phyloP scores from a whole-genome alignment of 2,888 invertebrate species.

The Malachius bipustulatus region DNA sequence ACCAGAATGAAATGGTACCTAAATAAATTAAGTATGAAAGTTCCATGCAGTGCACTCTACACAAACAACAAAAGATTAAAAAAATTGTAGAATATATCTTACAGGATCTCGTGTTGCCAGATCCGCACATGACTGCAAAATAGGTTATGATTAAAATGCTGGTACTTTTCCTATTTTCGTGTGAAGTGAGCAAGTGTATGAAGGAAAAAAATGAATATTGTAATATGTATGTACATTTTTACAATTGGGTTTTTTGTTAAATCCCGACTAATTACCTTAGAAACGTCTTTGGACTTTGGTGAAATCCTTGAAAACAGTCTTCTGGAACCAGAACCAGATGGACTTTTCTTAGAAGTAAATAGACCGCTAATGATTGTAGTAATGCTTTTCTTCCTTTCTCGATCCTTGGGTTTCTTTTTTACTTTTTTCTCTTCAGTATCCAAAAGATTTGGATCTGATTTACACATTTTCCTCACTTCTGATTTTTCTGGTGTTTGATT shows the following conservation, averaged over 20 bases:
- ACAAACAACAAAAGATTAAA: conserved; percentile 17
- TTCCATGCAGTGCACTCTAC: too few relatives aligned
- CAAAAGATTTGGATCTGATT: conserved; percentile 35
- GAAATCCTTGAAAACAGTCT: conserved; percentile 47
- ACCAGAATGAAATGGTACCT: too few relatives aligned
- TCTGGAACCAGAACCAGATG: conserved; percentile 28
- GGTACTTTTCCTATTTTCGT: too few relatives aligned
- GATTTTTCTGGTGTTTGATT: conserved; percentile 6
- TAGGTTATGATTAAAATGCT: background rate
- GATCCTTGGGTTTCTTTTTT: conserved; percentile 45
- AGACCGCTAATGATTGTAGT: conserved; percentile 76
- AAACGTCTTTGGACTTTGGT: conserved; percentile 49
- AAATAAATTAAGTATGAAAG: too few relatives aligned
- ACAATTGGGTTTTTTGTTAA: conserved; percentile 6
- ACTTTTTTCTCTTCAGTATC: conserved; percentile 24
- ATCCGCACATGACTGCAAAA: conserved; percentile 49
- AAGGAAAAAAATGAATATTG: background rate
- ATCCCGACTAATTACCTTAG: conserved; percentile 42
- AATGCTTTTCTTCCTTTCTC: conserved; percentile 66
- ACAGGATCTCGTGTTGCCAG: conserved; percentile 36
- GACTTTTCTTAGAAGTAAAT: conserved; percentile 55
- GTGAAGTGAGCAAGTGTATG: background rate
- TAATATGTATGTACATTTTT: background rate
- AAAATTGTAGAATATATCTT: conserved; percentile 28
- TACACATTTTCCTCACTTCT: conserved; percentile 26